These are phyloP conservation scores for Therioaphis trifolii DNA, from an alignment of 2,888 invertebrate genomes.

Conservation along the genomic window DNA sequence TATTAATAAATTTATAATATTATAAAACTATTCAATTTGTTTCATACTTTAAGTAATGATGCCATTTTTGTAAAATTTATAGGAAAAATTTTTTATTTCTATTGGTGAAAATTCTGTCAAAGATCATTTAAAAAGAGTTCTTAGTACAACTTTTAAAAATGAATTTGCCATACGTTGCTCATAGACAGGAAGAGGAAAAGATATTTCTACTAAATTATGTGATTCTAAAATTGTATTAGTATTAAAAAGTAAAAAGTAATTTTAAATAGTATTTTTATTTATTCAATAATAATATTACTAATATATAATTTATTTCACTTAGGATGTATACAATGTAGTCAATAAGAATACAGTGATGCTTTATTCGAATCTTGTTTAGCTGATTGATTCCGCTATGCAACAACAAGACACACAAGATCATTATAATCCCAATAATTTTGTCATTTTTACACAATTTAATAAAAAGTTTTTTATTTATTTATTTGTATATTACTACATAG, in stretches of 20 bases:
- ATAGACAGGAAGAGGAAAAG: neutral
- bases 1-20: too few species aligned
- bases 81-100: too few species aligned
- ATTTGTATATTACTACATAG: too few species aligned
- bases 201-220: conserved; percentile 27
- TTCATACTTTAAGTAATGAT: too few species aligned
- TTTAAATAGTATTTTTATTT: neutral
- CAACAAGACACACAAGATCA: conserved; percentile 29
- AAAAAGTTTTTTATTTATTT: too few species aligned
- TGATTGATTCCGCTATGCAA: conserved; percentile 20
- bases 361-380: conserved; percentile 2
- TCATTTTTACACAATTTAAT: too few species aligned
- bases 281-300: neutral
- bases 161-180: conserved; percentile 28
- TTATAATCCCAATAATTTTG: too few species aligned
- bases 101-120: neutral
- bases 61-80: too few species aligned
- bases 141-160: neutral
- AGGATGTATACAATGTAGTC: neutral
- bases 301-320: conserved; percentile 14
- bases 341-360: conserved; percentile 18
- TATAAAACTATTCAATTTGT: too few species aligned
- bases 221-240: conserved; percentile 18
- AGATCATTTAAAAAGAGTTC: conserved; percentile 2
- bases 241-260: conserved; percentile 21